phyloP scores from a whole-genome alignment of 92 coral and sea anemone species.

The Isaurus tuberculatus region DNA sequence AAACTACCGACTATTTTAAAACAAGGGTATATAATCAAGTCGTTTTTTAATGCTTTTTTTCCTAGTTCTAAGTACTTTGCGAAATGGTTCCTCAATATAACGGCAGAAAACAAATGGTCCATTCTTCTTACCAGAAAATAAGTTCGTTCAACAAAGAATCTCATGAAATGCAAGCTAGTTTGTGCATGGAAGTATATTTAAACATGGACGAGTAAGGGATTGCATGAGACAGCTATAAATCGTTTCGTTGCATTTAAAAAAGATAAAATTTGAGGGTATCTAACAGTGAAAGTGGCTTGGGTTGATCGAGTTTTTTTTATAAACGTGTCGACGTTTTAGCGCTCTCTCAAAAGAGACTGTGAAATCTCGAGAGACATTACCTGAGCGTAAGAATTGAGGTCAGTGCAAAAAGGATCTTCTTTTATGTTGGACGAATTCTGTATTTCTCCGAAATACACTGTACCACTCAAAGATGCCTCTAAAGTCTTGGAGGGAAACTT shows the following conservation, averaged over 20 bases:
- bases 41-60: not conserved
- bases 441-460: slow-evolving; percentile 78
- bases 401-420: slow-evolving; percentile 94
- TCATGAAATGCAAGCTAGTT: no score
- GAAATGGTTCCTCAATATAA: no score
- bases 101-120: no score
- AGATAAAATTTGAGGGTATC: no score
- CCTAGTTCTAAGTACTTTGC: no score
- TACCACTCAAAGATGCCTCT: slow-evolving; percentile 74
- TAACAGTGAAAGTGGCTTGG: not conserved
- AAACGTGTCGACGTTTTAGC: no score
- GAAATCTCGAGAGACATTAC: slow-evolving; percentile 29
- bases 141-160: no score
- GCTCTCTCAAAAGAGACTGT: not conserved
- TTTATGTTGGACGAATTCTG: slow-evolving; percentile 53
- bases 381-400: slow-evolving; percentile 88
- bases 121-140: no score
- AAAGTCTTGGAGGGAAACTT: slow-evolving; percentile 86
- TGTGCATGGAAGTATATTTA: no score
- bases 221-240: no score
- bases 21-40: not conserved
- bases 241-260: no score
- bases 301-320: not conserved
- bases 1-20: not conserved
- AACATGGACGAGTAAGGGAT: no score